Base-by-base conservation (phyloP, 2,888 invertebrate species). In the Drosophila imparisetae region DNA sequence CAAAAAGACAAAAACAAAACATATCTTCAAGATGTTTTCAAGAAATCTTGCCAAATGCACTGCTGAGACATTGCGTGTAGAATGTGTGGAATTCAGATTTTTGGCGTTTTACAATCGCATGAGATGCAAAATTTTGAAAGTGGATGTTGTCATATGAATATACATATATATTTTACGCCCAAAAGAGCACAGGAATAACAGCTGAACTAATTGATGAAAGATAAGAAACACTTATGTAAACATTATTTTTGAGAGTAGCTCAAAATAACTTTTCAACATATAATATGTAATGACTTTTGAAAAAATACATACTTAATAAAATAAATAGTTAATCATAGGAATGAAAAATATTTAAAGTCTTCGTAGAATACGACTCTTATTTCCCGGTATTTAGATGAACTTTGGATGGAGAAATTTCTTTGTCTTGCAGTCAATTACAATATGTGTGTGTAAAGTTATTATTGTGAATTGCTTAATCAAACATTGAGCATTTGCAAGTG, bases 401-500 rank as follows among this genome's bases (percentile, higher is more conserved):
- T 24, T 18, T 38, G 8, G 2, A 38, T 18, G 18, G 24, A 45
- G 45, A 24, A 24, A 8, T 45, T 50, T 50, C 50, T 30, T 27
- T 34, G 42, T 42, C 49, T 58, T 36, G 13, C 8, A 49, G 29
- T 48, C 36, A 40, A 38, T 38, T 29, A 10, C 18, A 62, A 50
- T 29, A 36, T 38, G 24, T 8, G 36, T 8, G 32, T 59, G 50
- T 34, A 61, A 84, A 58, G 53, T 72, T 75, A 54, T 52, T 54
- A 40, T 36, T 66, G 24, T 49, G 48, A 73, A 75, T 75, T 71
- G 71, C 65, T 71, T 80, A 72, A 75, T 80, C 85, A 73, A 80
- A 65, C 71, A 76, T 68, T 69, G 70, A 72, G 70, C 70, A 78
- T 76, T 72, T 81, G 84, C 84, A 76, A 78, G 70, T 72, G 52